phyloP scores from a whole-genome alignment of 1,140 invertebrate species.

The Pantala flavescens region DNA sequence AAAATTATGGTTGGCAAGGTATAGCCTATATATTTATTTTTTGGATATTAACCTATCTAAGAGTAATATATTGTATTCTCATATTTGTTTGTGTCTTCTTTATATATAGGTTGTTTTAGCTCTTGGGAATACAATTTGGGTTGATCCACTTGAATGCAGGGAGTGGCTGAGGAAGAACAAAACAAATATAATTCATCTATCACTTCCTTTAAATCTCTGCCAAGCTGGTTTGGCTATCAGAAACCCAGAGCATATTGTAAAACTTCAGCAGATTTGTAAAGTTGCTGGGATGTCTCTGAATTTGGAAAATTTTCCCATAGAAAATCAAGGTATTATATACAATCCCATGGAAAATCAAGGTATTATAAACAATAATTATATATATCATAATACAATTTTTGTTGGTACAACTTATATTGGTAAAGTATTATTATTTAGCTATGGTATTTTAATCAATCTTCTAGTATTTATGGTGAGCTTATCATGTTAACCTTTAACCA shows the following conservation, averaged over 20 bases:
- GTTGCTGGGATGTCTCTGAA: neutral
- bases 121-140: slow-evolving; percentile 30
- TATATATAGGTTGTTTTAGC: neutral
- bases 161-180: slow-evolving; percentile 24
- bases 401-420: too few species aligned
- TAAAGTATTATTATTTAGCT: too few species aligned
- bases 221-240: neutral
- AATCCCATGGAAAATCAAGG: too few species aligned
- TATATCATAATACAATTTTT: too few species aligned
- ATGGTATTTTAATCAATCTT: too few species aligned
- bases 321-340: too few species aligned
- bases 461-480: too few species aligned
- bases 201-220: neutral
- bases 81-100: neutral
- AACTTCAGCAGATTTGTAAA: neutral
- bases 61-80: neutral
- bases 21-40: neutral
- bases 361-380: too few species aligned
- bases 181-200: neutral
- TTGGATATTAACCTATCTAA: neutral
- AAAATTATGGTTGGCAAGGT: neutral
- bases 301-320: too few species aligned
- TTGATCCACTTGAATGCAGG: slow-evolving; percentile 30
- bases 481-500: too few species aligned
- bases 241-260: neutral